Percentiles rank a stretch among this genome's conserved stretches.
These are phyloP conservation scores for Phragmatobia fuliginosa DNA, from an alignment of 2,888 invertebrate species.

Conservation along the genomic window DNA sequence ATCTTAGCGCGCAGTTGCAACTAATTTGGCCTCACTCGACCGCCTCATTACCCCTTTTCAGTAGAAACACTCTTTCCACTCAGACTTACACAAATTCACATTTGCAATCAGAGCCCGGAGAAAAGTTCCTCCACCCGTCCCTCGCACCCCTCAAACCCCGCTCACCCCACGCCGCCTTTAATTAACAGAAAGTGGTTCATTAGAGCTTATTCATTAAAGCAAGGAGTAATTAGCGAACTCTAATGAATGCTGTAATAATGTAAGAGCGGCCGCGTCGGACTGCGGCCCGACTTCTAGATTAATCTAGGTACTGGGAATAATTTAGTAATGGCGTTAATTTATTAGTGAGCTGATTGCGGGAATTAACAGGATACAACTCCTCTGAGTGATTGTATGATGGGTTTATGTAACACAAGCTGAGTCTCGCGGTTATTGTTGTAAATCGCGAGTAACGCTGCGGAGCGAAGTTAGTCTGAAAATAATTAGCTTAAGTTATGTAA, in stretches of 20 bases:
- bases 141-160: conserved; percentile 52
- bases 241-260: conserved; percentile 94
- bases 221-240: conserved; percentile 96
- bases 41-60: conserved; percentile 86
- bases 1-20: conserved; percentile 72
- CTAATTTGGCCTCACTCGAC: conserved; percentile 79
- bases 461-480: too few species aligned
- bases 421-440: too few species aligned
- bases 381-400: conserved; percentile 23
- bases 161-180: conserved; percentile 88
- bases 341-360: conserved; percentile 80
- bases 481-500: too few species aligned
- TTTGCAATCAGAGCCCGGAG: conserved; percentile 86
- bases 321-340: conserved; percentile 84
- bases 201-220: conserved; percentile 96
- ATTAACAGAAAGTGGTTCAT: conserved; percentile 97
- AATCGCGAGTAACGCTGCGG: too few species aligned
- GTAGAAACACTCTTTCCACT: conserved; percentile 82
- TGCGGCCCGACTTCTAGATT: conserved; percentile 85
- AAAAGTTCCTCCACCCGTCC: conserved; percentile 76
- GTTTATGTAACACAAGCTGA: background rate
- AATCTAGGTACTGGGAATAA: conserved; percentile 84
- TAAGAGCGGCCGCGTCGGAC: conserved; percentile 87
- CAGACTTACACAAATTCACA: conserved; percentile 87
- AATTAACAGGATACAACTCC: conserved; percentile 64